Evolutionary conservation across 2,888 invertebrate genomes (phyloP).

Genomic region (Pseudolycoriella hygida): DNA sequence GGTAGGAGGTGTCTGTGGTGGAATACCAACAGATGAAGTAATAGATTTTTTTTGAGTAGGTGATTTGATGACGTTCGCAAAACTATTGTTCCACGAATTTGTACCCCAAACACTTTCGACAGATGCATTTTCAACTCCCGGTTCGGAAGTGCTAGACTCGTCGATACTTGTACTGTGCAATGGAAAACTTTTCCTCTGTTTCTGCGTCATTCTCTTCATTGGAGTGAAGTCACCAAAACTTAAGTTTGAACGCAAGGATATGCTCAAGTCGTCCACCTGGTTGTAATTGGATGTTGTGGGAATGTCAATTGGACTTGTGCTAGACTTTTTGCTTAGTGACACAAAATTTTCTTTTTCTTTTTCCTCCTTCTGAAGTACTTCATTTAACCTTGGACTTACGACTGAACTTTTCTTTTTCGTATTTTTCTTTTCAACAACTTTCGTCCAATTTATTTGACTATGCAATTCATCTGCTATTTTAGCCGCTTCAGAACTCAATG

Average conservation of each 20-base stretch:
- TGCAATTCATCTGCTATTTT: slow-evolving; percentile 12
- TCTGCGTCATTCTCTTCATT: slow-evolving; percentile 29
- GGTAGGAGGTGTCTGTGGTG: slow-evolving; percentile 5
- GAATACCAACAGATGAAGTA: neutral
- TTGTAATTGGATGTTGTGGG: neutral
- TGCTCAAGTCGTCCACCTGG: neutral
- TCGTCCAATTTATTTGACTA: slow-evolving; percentile 21
- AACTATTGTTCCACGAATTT: slow-evolving; percentile 14
- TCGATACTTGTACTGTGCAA: slow-evolving; percentile 14
- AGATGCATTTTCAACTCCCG: neutral
- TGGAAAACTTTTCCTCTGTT: slow-evolving; percentile 31
- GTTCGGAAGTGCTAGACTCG: neutral
- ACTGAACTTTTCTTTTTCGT: slow-evolving; percentile 23
- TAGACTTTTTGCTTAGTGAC: neutral
- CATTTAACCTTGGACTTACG: slow-evolving; percentile 17
- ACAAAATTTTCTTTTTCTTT: slow-evolving; percentile 5
- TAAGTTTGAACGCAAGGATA: slow-evolving; percentile 12
- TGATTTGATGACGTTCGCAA: slow-evolving; percentile 22
- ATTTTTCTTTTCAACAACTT: slow-evolving; percentile 29
- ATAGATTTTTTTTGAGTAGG: slow-evolving; percentile 3
- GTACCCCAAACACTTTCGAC: neutral
- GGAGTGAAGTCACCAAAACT: slow-evolving; percentile 22
- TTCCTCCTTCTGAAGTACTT: slow-evolving; percentile 31
- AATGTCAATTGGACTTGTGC: neutral
- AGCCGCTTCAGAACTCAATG: slow-evolving; percentile 10